Base-by-base conservation (phyloP, 2,797 vertebrate genomes). In the Clarias pachynema region DNA sequence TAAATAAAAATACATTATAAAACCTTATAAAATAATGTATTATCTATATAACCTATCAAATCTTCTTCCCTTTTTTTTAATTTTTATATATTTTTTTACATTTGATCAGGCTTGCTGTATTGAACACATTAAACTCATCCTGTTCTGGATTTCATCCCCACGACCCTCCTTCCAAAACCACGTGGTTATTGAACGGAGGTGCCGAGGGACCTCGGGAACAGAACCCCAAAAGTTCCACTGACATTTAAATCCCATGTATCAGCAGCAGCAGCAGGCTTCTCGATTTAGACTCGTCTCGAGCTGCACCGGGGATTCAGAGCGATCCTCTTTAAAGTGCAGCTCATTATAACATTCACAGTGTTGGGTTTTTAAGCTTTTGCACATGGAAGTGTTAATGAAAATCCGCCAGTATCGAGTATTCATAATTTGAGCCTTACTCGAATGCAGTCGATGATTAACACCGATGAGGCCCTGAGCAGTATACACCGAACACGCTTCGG, bases 71-170 rank as follows among this genome's bases (percentile, higher is more conserved):
- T 8, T 0, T 37, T 22, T 22, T 20, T 34, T 31, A 34, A 34
- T 37, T 37, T 37, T 37, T 5, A 34, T 3, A 57, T 20, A 14
- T 15, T 60, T 74, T 5, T 26, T 16, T 53, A 62, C 3, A 2
- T 59, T 44, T 44, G 24, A 65, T 22, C n/a, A 26, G n/a, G 15
- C 5, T 81, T 81, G 4, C n/a, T 16, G 53, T 20, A 14, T 26
- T 49, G 49, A 65, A 49, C 37, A 12, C 24, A 4, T 49, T 22
- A 68, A 79, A 60, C 31, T 44, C n/a, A 37, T 69, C 22, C 37
- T 12, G 22, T 93, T 83, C 87, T 79, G 87, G 84, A 88, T 86
- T 87, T 79, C 86, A 82, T 89, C 87, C 89, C 88, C 77, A 22
- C 31, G 18, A 63, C 79, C 75, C 26, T 81, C 69, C n/a, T 81